phyloP scores from a whole-genome alignment of 2,113 vertebrate species.

The Seriola rivoliana region DNA sequence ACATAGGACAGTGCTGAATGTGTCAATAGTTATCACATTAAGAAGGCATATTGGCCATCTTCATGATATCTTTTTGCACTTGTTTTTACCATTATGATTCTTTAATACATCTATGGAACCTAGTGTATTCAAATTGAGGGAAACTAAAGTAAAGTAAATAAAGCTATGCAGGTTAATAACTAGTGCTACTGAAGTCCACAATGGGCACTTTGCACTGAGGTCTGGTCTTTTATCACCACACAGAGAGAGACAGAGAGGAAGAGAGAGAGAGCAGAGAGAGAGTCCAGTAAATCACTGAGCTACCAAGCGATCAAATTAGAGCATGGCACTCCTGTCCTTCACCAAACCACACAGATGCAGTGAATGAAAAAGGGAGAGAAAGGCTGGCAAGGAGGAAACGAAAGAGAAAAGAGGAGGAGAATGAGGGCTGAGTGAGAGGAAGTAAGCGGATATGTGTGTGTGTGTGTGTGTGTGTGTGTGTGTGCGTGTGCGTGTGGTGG shows the following conservation, averaged over 20 bases:
- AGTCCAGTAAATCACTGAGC: slow-evolving; percentile 41
- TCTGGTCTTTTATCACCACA: slow-evolving; percentile 31
- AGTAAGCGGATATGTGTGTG: slow-evolving; percentile 62
- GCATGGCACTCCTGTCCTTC: slow-evolving; percentile 43
- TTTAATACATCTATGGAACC: background rate
- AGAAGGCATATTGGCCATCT: background rate
- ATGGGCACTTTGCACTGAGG: slow-evolving; percentile 21
- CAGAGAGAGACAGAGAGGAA: slow-evolving; percentile 12
- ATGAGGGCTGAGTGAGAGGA: slow-evolving; percentile 59
- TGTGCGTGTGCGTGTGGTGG: slow-evolving; percentile 39
- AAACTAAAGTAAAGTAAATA: too few species aligned
- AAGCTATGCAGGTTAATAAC: slow-evolving; percentile 9
- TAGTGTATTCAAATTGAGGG: background rate
- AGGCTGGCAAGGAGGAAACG: slow-evolving; percentile 52
- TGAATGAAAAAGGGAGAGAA: slow-evolving; percentile 64
- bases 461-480: slow-evolving; percentile 41
- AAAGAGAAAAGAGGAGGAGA: slow-evolving; percentile 66
- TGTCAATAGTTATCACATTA: slow-evolving; percentile 6
- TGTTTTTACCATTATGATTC: background rate
- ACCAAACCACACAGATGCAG: slow-evolving; percentile 65
- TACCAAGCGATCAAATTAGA: slow-evolving; percentile 57
- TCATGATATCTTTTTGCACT: background rate
- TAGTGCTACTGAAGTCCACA: background rate
- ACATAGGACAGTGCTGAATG: background rate
- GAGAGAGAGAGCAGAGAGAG: slow-evolving; percentile 27